Conservation (phyloP, 2,888 invertebrate genomes). For the Leptinotarsa juncta region DNA sequence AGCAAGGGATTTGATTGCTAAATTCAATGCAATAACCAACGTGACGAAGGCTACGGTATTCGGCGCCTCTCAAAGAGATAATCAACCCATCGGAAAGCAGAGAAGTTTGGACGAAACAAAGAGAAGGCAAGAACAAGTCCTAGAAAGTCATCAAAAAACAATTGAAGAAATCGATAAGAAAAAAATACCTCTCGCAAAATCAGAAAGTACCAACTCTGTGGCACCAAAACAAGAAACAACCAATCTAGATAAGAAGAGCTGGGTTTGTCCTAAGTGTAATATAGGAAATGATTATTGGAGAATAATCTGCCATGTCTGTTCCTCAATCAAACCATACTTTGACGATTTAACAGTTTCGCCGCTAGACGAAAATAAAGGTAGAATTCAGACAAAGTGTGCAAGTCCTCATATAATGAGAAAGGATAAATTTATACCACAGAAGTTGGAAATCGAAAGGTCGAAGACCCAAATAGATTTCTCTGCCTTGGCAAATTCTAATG, state of each 20-base stretch:
- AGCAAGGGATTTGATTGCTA: constrained; percentile 71
- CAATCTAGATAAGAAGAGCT: constrained; percentile 63
- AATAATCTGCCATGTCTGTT: constrained; percentile 74
- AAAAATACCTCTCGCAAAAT: constrained; percentile 61
- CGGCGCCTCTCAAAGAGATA: constrained; percentile 57
- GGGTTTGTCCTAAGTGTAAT: constrained; percentile 74
- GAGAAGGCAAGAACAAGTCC: constrained; percentile 54
- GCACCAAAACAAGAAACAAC: constrained; percentile 57
- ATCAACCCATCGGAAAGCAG: constrained; percentile 59
- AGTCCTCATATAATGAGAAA: constrained; percentile 42
- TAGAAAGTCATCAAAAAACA: constrained; percentile 55
- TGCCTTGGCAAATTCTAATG: constrained; percentile 58
- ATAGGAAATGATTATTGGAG: constrained; percentile 72
- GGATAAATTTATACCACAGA: constrained; percentile 49
- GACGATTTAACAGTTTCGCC: constrained; percentile 57
- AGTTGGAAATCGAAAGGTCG: constrained; percentile 58
- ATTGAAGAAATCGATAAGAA: constrained; percentile 58
- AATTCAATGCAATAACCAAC: constrained; percentile 74
- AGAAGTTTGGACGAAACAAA: constrained; percentile 53
- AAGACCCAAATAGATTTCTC: constrained; percentile 65
- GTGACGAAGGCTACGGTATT: constrained; percentile 70
- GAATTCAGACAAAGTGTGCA: constrained; percentile 39
- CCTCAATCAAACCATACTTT: constrained; percentile 67
- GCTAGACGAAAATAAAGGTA: constrained; percentile 36
- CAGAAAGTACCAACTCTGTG: constrained; percentile 61